A percentile compares a stretch with the other conserved stretches of the same genome.
phyloP scores from a whole-genome alignment of 2,888 invertebrate genomes.

The Cenopis cana region DNA sequence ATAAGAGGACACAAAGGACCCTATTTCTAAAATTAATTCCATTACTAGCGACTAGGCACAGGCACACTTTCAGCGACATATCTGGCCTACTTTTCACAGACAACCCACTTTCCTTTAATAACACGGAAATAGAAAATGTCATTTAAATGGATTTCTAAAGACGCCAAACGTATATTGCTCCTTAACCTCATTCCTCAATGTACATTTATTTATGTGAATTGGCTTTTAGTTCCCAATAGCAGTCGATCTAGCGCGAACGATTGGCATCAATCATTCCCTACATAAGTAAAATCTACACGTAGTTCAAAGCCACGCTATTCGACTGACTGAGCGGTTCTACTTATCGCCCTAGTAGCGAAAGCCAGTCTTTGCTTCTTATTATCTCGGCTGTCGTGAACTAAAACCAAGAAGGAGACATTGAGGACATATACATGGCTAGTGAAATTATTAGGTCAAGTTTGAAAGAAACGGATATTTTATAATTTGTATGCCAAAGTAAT shows the following conservation, averaged over 20 bases:
- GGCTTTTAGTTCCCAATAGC: conserved; percentile 13
- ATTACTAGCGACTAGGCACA: background rate
- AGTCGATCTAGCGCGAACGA: conserved; percentile 15
- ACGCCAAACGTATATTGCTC: background rate
- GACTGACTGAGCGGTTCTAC: conserved; percentile 30
- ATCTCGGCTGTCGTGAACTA: conserved; percentile 10
- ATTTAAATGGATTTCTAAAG: background rate
- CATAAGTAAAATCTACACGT: conserved; percentile 31
- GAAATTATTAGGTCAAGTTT: background rate
- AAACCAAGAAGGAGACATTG: background rate
- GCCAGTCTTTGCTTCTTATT: conserved; percentile 24
- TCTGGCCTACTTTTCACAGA: background rate
- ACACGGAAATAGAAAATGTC: too few species aligned
- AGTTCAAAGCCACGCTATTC: conserved; percentile 18
- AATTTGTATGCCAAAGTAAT: background rate
- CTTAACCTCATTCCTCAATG: conserved; percentile 4
- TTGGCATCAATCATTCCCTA: conserved; percentile 30
- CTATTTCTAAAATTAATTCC: background rate
- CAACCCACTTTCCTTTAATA: background rate
- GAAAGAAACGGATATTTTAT: too few species aligned
- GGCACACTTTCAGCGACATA: background rate
- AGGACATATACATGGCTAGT: background rate
- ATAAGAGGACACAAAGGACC: background rate
- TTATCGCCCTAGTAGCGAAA: conserved; percentile 37
- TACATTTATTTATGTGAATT: conserved; percentile 24